These are phyloP conservation scores for Pomacea maculata DNA, from an alignment of 1,140 invertebrate species.

Conservation along the genomic window DNA sequence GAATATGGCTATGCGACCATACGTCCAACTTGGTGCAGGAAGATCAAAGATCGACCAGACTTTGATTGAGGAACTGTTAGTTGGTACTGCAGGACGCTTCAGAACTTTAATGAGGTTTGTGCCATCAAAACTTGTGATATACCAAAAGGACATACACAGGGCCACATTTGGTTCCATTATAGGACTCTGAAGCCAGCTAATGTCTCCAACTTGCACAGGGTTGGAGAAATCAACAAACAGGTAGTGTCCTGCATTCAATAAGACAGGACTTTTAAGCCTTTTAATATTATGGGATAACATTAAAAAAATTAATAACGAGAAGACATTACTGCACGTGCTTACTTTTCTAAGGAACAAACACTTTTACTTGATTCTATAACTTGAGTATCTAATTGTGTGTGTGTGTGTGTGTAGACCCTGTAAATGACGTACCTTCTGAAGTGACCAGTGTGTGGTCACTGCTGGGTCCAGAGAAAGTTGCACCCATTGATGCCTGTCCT, in stretches of 20 bases:
- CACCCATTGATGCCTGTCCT: conserved; percentile 40
- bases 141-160: conserved; percentile 34
- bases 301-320: too few relatives aligned
- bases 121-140: conserved; percentile 43
- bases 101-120: too few relatives aligned
- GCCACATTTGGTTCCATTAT: conserved; percentile 30
- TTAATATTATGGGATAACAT: too few relatives aligned
- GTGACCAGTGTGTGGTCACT: conserved; percentile 50
- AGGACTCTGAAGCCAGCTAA: conserved; percentile 47
- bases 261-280: too few relatives aligned
- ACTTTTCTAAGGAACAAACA: too few relatives aligned
- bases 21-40: too few relatives aligned
- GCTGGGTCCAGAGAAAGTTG: conserved; percentile 49
- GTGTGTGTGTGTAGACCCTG: not conserved
- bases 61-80: conserved; percentile 19
- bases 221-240: conserved; percentile 42
- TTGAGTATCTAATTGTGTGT: not conserved
- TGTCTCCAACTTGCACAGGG: conserved; percentile 42
- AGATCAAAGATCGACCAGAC: not conserved
- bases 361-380: too few relatives aligned
- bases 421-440: conserved; percentile 22
- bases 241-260: conserved; percentile 45
- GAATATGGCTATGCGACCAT: too few relatives aligned
- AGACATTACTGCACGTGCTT: too few relatives aligned
- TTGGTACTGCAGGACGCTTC: conserved; percentile 18